Evolutionary conservation across 2,888 invertebrate species (phyloP).

Genomic region (Drosophila lutescens): DNA sequence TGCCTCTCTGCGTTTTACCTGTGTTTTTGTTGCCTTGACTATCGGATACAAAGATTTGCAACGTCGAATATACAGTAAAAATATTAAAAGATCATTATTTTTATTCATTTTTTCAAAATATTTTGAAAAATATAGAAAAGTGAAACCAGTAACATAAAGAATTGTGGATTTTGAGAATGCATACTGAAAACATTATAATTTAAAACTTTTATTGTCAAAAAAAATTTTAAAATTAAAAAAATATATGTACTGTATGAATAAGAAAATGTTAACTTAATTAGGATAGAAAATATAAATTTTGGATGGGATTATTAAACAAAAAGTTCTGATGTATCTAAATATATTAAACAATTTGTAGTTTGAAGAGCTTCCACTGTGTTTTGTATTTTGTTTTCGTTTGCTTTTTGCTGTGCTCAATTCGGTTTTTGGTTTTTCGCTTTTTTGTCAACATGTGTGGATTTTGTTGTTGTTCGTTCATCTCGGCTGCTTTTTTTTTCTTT

Average conservation of each 20-base stretch:
- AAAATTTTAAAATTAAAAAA: too few species aligned
- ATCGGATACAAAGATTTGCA: conserved; percentile 25
- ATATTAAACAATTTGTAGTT: background rate
- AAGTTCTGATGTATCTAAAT: background rate
- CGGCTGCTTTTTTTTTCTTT: conserved; percentile 12
- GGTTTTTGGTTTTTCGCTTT: conserved; percentile 15
- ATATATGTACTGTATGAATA: too few species aligned
- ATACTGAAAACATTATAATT: too few species aligned
- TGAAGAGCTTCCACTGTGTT: conserved; percentile 6
- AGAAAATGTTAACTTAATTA: background rate
- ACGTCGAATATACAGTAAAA: conserved; percentile 10
- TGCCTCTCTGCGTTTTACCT: conserved; percentile 18
- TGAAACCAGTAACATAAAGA: too few species aligned
- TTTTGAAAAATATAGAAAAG: background rate
- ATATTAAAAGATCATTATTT: background rate
- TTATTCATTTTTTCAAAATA: background rate
- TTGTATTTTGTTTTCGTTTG: conserved; percentile 28
- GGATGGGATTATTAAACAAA: background rate
- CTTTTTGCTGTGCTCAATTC: conserved; percentile 31
- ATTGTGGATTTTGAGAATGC: too few species aligned
- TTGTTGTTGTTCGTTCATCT: conserved; percentile 10
- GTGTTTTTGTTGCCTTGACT: conserved; percentile 43
- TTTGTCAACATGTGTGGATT: conserved; percentile 18
- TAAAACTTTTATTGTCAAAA: too few species aligned
- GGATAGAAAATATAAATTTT: background rate